A percentile compares a stretch with the other conserved stretches of the same genome.
Evolutionary conservation across 92 coral and sea anemone species (phyloP).

Genomic region (Palythoa grandis): DNA sequence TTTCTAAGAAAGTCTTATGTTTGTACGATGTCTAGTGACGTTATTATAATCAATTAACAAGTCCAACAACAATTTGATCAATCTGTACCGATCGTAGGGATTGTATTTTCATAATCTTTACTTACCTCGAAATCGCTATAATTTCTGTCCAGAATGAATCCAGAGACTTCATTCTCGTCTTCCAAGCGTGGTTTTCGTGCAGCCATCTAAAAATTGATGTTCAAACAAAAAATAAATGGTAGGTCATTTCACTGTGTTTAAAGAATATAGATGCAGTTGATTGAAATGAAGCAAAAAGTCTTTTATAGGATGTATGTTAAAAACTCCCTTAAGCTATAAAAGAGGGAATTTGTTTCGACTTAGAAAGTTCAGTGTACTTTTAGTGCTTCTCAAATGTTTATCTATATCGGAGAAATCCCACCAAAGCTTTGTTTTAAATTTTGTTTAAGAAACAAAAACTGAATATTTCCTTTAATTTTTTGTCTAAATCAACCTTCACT

Average conservation of each 20-base stretch:
- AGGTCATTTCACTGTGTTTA: background rate
- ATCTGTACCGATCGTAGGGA: too few relatives aligned
- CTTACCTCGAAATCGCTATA: constrained; percentile 11
- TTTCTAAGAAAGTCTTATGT: too few relatives aligned
- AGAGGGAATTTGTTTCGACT: too few relatives aligned
- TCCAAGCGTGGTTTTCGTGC: background rate
- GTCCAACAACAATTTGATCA: too few relatives aligned
- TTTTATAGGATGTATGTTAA: background rate
- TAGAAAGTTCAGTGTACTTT: too few relatives aligned
- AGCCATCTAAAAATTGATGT: constrained; percentile 7
- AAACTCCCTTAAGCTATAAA: too few relatives aligned
- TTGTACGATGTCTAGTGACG: too few relatives aligned
- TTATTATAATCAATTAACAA: too few relatives aligned
- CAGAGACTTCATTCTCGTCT: background rate
- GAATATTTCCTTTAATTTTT: too few relatives aligned
- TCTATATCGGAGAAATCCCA: background rate
- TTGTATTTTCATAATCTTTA: too few relatives aligned
- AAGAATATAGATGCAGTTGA: background rate
- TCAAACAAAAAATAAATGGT: background rate
- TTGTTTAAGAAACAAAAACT: background rate
- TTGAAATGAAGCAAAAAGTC: background rate
- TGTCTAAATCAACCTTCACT: too few relatives aligned
- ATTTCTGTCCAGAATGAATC: background rate
- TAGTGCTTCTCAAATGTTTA: too few relatives aligned
- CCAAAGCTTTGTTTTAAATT: background rate